Conservation (phyloP, 2,113 vertebrate species). For the Gopherus flavomarginatus region DNA sequence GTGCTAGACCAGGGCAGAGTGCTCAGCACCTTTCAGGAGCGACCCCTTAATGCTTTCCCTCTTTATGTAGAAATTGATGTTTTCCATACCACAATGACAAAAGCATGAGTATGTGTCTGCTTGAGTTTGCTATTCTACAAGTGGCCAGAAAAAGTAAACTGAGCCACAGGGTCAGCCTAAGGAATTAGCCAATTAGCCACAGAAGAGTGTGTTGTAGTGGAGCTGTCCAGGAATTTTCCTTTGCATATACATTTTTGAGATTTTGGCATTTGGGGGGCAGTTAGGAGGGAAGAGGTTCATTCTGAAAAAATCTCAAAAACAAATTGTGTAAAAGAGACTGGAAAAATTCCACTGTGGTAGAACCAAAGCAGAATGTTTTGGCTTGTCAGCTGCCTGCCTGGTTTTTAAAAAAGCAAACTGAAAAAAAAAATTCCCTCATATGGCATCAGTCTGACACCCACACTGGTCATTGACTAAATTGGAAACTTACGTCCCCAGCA, state of each 20-base stretch:
- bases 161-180: not conserved
- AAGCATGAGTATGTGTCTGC: not conserved
- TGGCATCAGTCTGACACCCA: too few species aligned
- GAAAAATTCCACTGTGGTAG: not conserved
- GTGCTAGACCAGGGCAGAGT: not conserved
- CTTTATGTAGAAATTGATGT: not conserved
- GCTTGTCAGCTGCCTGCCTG: not conserved
- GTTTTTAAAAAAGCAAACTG: not conserved
- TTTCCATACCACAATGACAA: not conserved
- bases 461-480: too few species aligned
- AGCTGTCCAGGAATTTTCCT: not conserved
- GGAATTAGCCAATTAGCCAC: not conserved
- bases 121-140: not conserved
- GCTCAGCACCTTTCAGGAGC: not conserved
- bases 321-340: not conserved
- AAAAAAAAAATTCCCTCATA: too few species aligned
- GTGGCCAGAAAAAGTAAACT: not conserved
- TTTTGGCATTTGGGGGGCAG: not conserved
- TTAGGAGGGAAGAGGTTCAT: accelerated
- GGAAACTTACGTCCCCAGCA: too few species aligned
- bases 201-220: not conserved
- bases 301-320: not conserved
- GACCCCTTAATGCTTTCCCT: not conserved
- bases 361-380: not conserved
- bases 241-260: not conserved